Base-by-base conservation (phyloP, 2,797 vertebrate genomes). In the Microctenopoma lineatum region DNA sequence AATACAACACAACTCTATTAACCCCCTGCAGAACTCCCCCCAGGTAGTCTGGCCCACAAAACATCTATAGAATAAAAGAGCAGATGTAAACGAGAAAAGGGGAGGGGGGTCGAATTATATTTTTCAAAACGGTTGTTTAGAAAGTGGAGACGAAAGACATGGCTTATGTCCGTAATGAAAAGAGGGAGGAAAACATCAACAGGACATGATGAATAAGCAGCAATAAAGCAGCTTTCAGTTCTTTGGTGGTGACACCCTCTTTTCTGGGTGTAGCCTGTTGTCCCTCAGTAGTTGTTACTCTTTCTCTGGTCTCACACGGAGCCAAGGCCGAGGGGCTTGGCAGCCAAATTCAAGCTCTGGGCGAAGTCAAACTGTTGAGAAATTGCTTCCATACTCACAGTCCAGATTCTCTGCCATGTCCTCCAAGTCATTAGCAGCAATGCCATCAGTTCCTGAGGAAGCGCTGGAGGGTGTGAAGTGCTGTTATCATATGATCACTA, bases 241-340 rank as follows among this genome's bases (percentile, higher is more conserved):
- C 61, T 47, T 59, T 66, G 70, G 59, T 79, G 79, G 83, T 84
- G 86, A 90, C 85, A 84, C 85, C 76, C 76, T 87, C 67, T 84
- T 86, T 81, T 86, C 77, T 82, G 89, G 89, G 87, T 85, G 90
- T 90, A 79, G 68, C 73, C 77, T 58, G 63, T 27, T 71, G 83
- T 84, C 69, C 83, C 70, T 71, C 69, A 65, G 68, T 78, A 83
- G 83, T 68, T 82, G 66, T 86, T 85, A 74, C 61, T 64, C 58
- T 82, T 75, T 61, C 46, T 75, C 56, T 21, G 18, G 44, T 86
- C 70, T 78, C 70, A 60, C 77, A 79, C 70, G 36, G 62, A 84
- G 65, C 57, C 52, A 68, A 77, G 15, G 34, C 66, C 25, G n/a
- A 80, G 64, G 77, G 70, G 58, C 78, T 82, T 72, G 63, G 67